Percentiles rank a stretch among this genome's conserved stretches.
Conservation (phyloP, 2,888 invertebrate species). For the Clistopyga incitator region DNA sequence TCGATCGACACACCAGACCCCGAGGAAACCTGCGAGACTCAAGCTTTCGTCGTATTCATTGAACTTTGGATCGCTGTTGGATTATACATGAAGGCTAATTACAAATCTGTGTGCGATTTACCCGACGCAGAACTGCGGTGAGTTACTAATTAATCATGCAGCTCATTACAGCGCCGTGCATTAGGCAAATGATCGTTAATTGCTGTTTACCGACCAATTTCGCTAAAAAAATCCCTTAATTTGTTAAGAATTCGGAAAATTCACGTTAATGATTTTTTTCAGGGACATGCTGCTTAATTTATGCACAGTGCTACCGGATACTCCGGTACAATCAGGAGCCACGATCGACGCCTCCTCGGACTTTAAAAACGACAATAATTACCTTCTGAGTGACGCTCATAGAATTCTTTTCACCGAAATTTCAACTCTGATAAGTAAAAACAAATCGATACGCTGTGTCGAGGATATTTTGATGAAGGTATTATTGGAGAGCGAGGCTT, state of each 20-base stretch:
- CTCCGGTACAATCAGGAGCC: slow-evolving; percentile 32
- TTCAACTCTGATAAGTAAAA: slow-evolving; percentile 73
- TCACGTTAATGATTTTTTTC: slow-evolving; percentile 6
- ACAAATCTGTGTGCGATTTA: slow-evolving; percentile 73
- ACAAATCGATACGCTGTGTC: slow-evolving; percentile 70
- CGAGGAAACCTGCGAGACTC: slow-evolving; percentile 67
- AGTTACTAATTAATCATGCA: slow-evolving; percentile 7
- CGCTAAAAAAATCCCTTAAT: too few species aligned
- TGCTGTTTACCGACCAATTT: too few species aligned
- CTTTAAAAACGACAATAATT: slow-evolving; percentile 66
- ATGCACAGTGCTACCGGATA: slow-evolving; percentile 60
- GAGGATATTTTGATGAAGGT: slow-evolving; percentile 75
- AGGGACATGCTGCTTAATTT: slow-evolving; percentile 75
- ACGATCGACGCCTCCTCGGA: slow-evolving; percentile 10
- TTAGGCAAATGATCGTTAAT: neutral
- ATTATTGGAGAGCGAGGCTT: slow-evolving; percentile 78
- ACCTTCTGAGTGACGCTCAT: slow-evolving; percentile 71
- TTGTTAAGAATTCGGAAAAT: neutral
- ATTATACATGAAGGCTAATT: slow-evolving; percentile 77
- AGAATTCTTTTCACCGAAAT: slow-evolving; percentile 76
- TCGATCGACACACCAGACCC: slow-evolving; percentile 77
- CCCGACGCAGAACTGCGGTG: slow-evolving; percentile 78
- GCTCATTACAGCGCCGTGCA: neutral
- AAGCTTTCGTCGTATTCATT: slow-evolving; percentile 74
- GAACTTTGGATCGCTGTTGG: slow-evolving; percentile 81